phyloP scores from a whole-genome alignment of 2,888 invertebrate species.

The Lasioglossum figueresi region DNA sequence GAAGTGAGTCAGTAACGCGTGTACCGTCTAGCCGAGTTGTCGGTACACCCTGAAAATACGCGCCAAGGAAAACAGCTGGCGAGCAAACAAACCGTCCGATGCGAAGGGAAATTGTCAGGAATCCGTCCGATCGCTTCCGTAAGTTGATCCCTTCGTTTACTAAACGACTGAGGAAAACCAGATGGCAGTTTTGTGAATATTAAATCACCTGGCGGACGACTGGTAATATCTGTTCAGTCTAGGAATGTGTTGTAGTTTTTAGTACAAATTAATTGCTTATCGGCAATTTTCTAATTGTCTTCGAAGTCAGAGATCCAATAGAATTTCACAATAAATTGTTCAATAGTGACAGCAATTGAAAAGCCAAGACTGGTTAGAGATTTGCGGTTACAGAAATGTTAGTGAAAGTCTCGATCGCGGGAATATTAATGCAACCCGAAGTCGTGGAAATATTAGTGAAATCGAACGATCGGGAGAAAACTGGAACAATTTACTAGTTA shows the following conservation, averaged over 20 bases:
- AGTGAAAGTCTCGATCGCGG: conserved; percentile 1
- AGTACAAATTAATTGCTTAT: too few relatives aligned
- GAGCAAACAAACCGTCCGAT: neutral
- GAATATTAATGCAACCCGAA: neutral
- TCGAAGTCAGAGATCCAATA: neutral
- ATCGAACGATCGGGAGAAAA: conserved; percentile 9
- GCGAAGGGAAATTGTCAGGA: neutral
- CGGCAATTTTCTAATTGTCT: neutral
- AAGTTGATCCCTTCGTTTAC: neutral
- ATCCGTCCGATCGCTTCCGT: neutral
- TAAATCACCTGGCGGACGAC: neutral
- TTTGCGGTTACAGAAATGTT: neutral
- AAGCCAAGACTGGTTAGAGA: neutral
- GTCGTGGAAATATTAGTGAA: conserved; percentile 8
- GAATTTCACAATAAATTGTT: neutral
- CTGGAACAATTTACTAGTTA: neutral
- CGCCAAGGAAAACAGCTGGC: conserved; percentile 14
- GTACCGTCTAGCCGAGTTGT: neutral
- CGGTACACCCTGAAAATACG: conserved; percentile 22
- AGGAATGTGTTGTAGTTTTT: neutral
- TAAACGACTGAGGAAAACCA: neutral
- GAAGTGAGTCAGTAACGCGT: conserved; percentile 26
- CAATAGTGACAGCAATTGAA: neutral
- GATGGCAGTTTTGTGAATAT: neutral
- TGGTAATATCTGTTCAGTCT: neutral